A percentile compares a stretch with the other conserved stretches of the same genome.
Conservation (phyloP, 2,113 vertebrate genomes). For the Furnarius figulus region DNA sequence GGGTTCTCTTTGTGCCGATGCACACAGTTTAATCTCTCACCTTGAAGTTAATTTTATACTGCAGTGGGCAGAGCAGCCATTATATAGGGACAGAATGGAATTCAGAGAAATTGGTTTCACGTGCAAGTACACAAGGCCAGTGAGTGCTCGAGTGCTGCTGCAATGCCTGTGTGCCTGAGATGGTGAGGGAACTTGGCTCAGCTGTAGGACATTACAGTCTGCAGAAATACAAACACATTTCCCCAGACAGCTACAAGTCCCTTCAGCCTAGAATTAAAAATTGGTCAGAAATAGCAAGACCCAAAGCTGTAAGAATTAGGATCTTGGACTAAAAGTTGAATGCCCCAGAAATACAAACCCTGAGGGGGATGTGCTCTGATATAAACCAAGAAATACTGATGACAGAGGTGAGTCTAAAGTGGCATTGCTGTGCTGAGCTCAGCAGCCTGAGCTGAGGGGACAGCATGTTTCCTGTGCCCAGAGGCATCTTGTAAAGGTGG, state of each 20-base stretch:
- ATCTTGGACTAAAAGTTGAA: not conserved
- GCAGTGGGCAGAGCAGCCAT: conserved; percentile 24
- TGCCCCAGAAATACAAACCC: not conserved
- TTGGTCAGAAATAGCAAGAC: not conserved
- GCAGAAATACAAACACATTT: not conserved
- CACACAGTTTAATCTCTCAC: conserved; percentile 38
- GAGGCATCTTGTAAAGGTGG: not conserved
- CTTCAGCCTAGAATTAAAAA: not conserved
- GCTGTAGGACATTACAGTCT: not conserved
- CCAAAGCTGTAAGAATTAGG: not conserved
- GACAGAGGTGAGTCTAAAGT: not conserved
- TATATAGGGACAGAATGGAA: not conserved
- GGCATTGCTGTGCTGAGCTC: not conserved
- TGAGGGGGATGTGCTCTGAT: not conserved
- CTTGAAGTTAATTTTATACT: conserved; percentile 55
- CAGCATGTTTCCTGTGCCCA: not conserved
- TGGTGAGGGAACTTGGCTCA: not conserved
- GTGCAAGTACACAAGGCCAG: not conserved
- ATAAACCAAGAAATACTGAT: not conserved
- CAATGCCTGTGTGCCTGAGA: not conserved
- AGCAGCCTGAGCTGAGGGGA: not conserved
- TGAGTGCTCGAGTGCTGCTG: not conserved
- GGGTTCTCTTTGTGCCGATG: not conserved
- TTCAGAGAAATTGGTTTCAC: not conserved
- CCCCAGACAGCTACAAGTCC: not conserved